Conservation (phyloP, 2,113 vertebrate species). For the Sardina pilchardus region DNA sequence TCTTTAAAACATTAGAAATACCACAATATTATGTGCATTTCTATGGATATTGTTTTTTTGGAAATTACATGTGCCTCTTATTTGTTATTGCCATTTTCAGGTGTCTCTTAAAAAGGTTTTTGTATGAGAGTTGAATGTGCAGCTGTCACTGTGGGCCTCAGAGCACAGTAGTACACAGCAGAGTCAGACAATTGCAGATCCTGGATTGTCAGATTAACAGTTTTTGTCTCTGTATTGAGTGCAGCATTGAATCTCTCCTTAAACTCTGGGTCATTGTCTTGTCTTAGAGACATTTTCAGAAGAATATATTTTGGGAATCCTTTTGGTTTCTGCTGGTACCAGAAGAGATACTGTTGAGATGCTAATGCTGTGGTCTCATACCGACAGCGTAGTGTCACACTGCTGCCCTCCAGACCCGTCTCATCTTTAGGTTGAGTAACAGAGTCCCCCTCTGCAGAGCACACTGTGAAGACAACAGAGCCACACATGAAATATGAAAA, state of each 20-base stretch:
- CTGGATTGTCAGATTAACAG: background rate
- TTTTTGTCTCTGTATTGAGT: background rate
- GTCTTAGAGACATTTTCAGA: background rate
- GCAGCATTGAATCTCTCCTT: background rate
- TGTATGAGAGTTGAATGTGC: no score
- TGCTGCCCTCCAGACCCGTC: conserved; percentile 22
- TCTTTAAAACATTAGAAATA: no score
- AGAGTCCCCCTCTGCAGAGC: background rate
- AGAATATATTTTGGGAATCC: no score
- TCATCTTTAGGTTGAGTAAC: conserved; percentile 28
- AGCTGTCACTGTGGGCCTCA: conserved; percentile 38
- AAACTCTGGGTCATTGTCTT: background rate
- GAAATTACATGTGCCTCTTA: no score
- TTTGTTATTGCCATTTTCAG: no score
- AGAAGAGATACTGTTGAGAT: conserved; percentile 21
- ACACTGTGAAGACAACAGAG: conserved; percentile 1
- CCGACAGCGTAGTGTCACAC: conserved; percentile 32
- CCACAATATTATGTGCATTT: no score
- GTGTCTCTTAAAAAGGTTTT: no score
- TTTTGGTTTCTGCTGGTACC: conserved; percentile 14
- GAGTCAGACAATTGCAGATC: conserved; percentile 15
- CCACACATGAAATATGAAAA: background rate
- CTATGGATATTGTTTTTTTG: no score
- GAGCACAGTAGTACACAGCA: conserved; percentile 32
- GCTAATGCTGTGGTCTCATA: background rate